Base-by-base conservation (phyloP, 1,140 invertebrate genomes). In the Sinonovacula constricta region DNA sequence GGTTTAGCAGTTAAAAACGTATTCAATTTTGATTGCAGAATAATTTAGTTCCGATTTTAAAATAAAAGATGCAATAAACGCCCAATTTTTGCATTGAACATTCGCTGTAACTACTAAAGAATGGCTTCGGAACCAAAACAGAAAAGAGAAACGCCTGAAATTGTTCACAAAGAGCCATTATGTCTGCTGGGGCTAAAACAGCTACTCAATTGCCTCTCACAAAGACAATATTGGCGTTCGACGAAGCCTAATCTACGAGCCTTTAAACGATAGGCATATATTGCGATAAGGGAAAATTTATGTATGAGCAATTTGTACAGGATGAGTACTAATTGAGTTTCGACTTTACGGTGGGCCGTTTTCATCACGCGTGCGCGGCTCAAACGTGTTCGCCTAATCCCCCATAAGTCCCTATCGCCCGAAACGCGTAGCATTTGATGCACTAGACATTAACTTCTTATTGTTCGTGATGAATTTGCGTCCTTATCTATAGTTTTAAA, bases 281-380 rank as follows among this genome's bases (percentile, higher is more conserved):
- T 76, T 57, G 63, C 54, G 72, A 76, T 76, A 76, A 76, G 72
- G 65, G 72, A 76, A 76, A 76, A 76, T 76, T 76, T 76, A 76
- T 76, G 72, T 76, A 76, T 76, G 72, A 76, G 72, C 72, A 76
- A 76, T 76, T 76, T 65, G 72, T 34, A 56, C 28, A n/a, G 72
- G 72, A 66, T 76, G 49, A 63, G 7, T 10, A 30, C 62, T 76
- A 76, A 76, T 76, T 76, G 72, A 76, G 72, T 76, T 76, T 76
- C 72, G 45, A 65, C 49, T 66, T 56, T 39, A 45, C 53, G 59
- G 65, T 66, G 49, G 56, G 59, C 39, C 34, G 67, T 65, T 76
- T 76, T 76, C 72, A 76, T 76, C 72, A 66, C 51, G 60, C 22
- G 3, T 24, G 18, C 45, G 45, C 34, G 57, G 49, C 72, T 53